These are phyloP conservation scores for Gerris lacustris DNA, from an alignment of 2,888 invertebrate species.

Conservation along the genomic window DNA sequence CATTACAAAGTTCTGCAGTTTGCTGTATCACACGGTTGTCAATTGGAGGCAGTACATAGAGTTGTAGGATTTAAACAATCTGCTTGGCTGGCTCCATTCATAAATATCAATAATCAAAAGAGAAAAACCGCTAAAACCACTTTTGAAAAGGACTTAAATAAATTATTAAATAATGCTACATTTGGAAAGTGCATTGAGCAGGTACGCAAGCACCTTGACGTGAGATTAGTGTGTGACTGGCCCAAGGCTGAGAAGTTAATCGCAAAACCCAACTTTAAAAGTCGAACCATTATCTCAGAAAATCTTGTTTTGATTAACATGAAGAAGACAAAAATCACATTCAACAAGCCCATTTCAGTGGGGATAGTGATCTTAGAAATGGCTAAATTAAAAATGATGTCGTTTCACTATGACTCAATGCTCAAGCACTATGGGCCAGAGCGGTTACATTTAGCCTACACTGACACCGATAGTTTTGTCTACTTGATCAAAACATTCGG, in stretches of 20 bases:
- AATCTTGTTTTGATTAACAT: conserved; percentile 14
- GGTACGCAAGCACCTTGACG: conserved; percentile 13
- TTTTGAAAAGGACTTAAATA: conserved; percentile 35
- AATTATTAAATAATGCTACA: not conserved
- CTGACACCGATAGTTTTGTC: conserved; percentile 19
- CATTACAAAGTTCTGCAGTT: conserved; percentile 16
- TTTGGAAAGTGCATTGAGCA: not conserved
- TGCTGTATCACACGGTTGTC: conserved; percentile 27
- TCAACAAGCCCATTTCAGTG: conserved; percentile 18
- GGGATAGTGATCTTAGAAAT: conserved; percentile 18
- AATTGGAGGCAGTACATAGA: conserved; percentile 32
- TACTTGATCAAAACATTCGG: conserved; percentile 16
- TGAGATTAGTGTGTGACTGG: conserved; percentile 15
- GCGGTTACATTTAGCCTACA: conserved; percentile 12
- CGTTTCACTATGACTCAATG: conserved; percentile 13
- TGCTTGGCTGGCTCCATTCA: conserved; percentile 31
- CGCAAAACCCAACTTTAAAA: conserved; percentile 15
- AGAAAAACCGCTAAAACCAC: conserved; percentile 30
- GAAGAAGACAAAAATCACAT: conserved; percentile 13
- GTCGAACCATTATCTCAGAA: conserved; percentile 11
- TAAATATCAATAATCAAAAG: conserved; percentile 26
- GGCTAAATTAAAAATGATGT: conserved; percentile 14
- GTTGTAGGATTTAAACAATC: conserved; percentile 32
- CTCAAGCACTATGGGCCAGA: conserved; percentile 5
- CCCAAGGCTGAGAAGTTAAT: conserved; percentile 10